A percentile compares a stretch with the other conserved stretches of the same genome.
Conservation (phyloP, 2,888 invertebrate species). For the Hydraecia micacea region DNA sequence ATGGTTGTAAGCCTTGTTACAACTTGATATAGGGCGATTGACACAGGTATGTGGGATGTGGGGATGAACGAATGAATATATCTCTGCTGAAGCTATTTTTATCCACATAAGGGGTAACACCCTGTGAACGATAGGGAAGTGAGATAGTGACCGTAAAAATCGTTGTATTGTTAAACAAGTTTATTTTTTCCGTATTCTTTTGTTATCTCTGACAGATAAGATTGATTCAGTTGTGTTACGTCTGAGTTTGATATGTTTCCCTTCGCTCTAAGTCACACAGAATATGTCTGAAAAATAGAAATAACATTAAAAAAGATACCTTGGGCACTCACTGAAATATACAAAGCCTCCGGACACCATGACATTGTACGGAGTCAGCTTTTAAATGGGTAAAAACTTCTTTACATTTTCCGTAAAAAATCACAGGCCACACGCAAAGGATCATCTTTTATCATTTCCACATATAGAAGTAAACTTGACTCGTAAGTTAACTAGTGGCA, state of each 20-base stretch:
- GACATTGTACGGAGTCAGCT: background rate
- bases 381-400: background rate
- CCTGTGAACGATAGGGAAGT: constrained; percentile 56
- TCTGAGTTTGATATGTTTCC: background rate
- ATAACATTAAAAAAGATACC: background rate
- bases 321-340: background rate
- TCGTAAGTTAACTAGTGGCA: constrained; percentile 62
- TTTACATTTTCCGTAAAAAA: constrained; percentile 9
- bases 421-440: constrained; percentile 1
- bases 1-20: constrained; percentile 57
- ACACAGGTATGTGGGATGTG: constrained; percentile 74
- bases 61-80: constrained; percentile 65
- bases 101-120: constrained; percentile 60
- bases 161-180: constrained; percentile 50
- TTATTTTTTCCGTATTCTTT: constrained; percentile 32
- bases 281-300: background rate
- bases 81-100: constrained; percentile 63
- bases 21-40: constrained; percentile 75
- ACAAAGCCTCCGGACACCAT: no score
- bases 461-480: constrained; percentile 48
- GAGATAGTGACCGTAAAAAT: constrained; percentile 55
- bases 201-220: constrained; percentile 26
- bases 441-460: constrained; percentile 61
- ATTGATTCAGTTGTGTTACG: background rate
- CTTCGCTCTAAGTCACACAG: background rate